Conservation (phyloP, 2,797 vertebrate species). For the Neosalanx taihuensis region DNA sequence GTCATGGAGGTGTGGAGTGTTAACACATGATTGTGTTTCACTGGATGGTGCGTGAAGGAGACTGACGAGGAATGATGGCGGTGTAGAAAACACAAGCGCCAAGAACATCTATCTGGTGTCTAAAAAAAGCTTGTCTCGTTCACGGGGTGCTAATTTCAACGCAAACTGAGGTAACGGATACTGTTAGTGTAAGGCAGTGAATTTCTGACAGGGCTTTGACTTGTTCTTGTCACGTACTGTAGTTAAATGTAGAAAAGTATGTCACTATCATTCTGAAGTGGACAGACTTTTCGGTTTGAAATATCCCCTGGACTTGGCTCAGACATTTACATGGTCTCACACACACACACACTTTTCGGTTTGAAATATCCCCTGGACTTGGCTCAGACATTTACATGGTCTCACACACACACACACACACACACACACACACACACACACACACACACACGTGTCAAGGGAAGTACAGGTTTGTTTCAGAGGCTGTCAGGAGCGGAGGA, state of each 20-base stretch:
- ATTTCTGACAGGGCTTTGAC: neutral
- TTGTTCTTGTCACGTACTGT: neutral
- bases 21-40: slow-evolving; percentile 38
- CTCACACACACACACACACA: slow-evolving; percentile 5
- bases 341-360: slow-evolving; percentile 46
- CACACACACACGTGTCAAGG: slow-evolving; percentile 56
- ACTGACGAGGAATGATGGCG: neutral
- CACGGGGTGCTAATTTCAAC: too few relatives aligned
- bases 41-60: slow-evolving; percentile 42
- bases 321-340: slow-evolving; percentile 47
- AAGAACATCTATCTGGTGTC: neutral
- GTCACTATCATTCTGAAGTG: slow-evolving; percentile 43
- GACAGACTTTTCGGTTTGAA: slow-evolving; percentile 52
- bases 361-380: slow-evolving; percentile 57
- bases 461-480: slow-evolving; percentile 59
- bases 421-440: slow-evolving; percentile 41
- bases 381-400: slow-evolving; percentile 48
- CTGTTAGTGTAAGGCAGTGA: neutral
- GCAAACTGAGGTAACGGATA: neutral
- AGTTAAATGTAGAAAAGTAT: neutral
- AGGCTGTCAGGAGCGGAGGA: slow-evolving; percentile 59
- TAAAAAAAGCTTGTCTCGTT: neutral
- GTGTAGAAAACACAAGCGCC: neutral
- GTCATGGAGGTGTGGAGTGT: slow-evolving; percentile 37
- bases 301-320: slow-evolving; percentile 51